Percentiles rank a stretch among this genome's conserved stretches.
Evolutionary conservation across 2,113 vertebrate species (phyloP).

Genomic region (Pandion haliaetus): DNA sequence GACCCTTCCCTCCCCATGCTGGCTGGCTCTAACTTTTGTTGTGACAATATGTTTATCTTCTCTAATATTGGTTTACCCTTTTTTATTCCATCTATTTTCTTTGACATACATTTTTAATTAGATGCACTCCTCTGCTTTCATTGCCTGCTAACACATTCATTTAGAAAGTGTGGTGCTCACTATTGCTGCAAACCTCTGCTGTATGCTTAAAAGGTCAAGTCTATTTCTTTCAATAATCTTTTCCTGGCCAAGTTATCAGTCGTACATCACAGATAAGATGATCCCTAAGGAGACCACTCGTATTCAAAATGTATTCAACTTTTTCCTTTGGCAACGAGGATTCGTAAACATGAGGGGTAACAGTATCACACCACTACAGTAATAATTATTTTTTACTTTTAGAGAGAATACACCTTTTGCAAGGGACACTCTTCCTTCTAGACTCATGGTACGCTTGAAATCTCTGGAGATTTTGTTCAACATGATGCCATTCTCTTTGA

Average conservation of each 20-base stretch:
- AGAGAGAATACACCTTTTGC: background rate
- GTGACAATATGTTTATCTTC: conserved; percentile 5
- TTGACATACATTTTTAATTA: conserved; percentile 60
- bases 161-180: background rate
- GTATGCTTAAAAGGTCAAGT: conserved; percentile 35
- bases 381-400: background rate
- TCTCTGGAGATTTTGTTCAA: background rate
- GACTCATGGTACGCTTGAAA: background rate
- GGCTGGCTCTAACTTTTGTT: background rate
- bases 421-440: background rate
- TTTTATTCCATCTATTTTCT: conserved; percentile 25
- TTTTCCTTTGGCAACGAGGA: background rate
- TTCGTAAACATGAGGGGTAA: background rate
- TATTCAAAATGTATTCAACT: background rate
- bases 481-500: accelerated
- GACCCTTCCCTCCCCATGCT: background rate
- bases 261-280: background rate
- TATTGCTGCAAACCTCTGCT: conserved; percentile 17
- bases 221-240: conserved; percentile 58
- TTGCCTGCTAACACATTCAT: conserved; percentile 33
- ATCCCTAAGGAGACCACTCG: background rate
- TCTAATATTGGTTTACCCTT: conserved; percentile 48
- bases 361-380: background rate
- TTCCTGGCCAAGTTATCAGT: conserved; percentile 21
- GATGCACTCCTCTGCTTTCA: conserved; percentile 19